Percentiles rank a stretch among this genome's conserved stretches.
Conservation (phyloP, 2,888 invertebrate genomes). For the Spodoptera exigua region DNA sequence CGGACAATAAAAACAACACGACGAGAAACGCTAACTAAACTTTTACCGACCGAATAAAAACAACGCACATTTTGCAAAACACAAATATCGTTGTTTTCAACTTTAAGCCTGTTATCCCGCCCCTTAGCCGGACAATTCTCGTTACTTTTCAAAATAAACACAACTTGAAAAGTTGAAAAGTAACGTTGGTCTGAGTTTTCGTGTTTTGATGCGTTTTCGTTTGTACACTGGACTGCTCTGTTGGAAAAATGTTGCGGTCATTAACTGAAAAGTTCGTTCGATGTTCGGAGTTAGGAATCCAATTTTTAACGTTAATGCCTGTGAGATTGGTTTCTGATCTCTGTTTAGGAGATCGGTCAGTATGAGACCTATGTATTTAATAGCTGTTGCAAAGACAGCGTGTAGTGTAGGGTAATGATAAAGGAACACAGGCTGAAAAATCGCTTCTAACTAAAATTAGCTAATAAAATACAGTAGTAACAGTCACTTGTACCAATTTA, state of each 20-base stretch:
- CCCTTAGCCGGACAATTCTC: conserved; percentile 26
- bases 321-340: too few species aligned
- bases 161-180: conserved; percentile 32
- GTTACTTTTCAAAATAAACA: conserved; percentile 47
- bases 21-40: conserved; percentile 27
- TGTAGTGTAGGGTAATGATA: too few species aligned
- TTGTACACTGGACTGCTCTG: neutral
- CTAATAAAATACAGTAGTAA: too few species aligned
- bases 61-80: conserved; percentile 38
- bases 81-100: conserved; percentile 54
- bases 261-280: neutral
- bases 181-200: conserved; percentile 32
- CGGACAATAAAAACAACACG: too few species aligned
- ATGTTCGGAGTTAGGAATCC: too few species aligned
- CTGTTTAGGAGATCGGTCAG: neutral
- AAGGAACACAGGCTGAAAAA: too few species aligned
- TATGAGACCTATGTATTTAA: too few species aligned
- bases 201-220: conserved; percentile 33
- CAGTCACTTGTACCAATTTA: too few species aligned
- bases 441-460: too few species aligned
- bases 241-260: conserved; percentile 9
- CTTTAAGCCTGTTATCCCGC: conserved; percentile 31
- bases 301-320: too few species aligned
- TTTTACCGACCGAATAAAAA: conserved; percentile 46
- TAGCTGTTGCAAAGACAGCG: too few species aligned